Evolutionary conservation across 2,888 invertebrate genomes (phyloP).

Genomic region (Drosophila ustulata): DNA sequence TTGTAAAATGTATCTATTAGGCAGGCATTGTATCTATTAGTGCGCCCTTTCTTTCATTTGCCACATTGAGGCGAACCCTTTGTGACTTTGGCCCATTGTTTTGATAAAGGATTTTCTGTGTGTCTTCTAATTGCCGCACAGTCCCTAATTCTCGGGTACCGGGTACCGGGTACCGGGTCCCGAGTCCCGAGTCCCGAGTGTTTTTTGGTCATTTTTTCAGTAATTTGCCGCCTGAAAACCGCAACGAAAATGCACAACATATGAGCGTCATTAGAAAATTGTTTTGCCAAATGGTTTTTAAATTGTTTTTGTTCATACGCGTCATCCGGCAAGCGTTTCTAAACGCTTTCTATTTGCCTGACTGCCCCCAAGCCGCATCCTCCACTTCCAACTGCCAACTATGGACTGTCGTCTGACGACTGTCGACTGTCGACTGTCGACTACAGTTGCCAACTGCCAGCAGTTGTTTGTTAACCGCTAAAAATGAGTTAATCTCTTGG

Average conservation of each 20-base stretch:
- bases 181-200: too few relatives aligned
- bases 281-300: conserved; percentile 82
- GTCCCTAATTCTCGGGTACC: neutral
- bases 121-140: conserved; percentile 65
- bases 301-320: conserved; percentile 78
- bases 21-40: conserved; percentile 62
- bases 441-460: conserved; percentile 52
- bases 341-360: conserved; percentile 63
- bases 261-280: conserved; percentile 80
- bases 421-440: conserved; percentile 8
- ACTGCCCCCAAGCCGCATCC: neutral
- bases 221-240: conserved; percentile 67
- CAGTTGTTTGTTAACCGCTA: conserved; percentile 68
- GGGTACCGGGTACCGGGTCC: too few relatives aligned
- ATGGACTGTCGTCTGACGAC: conserved; percentile 2
- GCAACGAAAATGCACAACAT: conserved; percentile 76
- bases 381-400: neutral
- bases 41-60: conserved; percentile 46
- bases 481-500: conserved; percentile 66
- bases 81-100: conserved; percentile 57
- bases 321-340: conserved; percentile 57
- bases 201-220: conserved; percentile 22
- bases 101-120: conserved; percentile 75
- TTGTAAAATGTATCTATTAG: conserved; percentile 74
- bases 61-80: conserved; percentile 41